These are phyloP conservation scores for Teleogryllus occipitalis DNA, from an alignment of 1,140 invertebrate species.

Conservation along the genomic window DNA sequence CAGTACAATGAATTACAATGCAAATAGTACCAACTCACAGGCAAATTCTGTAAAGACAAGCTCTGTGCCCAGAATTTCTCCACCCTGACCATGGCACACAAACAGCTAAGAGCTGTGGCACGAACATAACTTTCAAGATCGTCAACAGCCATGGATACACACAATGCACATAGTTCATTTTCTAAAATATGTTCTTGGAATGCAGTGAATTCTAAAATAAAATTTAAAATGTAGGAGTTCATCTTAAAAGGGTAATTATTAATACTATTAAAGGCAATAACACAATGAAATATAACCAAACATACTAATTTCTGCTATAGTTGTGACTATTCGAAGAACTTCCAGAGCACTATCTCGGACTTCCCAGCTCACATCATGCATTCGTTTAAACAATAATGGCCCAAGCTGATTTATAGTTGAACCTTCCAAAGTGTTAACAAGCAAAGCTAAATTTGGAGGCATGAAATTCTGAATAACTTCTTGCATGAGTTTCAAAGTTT, in stretches of 20 bases:
- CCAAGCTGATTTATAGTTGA: constrained; percentile 54
- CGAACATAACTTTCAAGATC: constrained; percentile 64
- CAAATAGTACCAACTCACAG: constrained; percentile 39
- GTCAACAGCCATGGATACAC: constrained; percentile 51
- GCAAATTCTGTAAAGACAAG: constrained; percentile 48
- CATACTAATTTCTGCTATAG: constrained; percentile 60
- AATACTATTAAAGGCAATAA: neutral
- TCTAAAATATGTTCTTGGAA: constrained; percentile 62
- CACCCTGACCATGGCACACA: constrained; percentile 55
- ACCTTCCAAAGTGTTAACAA: constrained; percentile 54
- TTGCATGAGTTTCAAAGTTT: constrained; percentile 56
- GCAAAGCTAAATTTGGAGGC: constrained; percentile 59
- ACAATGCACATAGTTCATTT: constrained; percentile 52
- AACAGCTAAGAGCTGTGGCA: constrained; percentile 58
- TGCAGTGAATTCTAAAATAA: constrained; percentile 58
- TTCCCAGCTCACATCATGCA: constrained; percentile 65
- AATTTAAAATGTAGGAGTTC: neutral
- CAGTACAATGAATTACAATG: neutral
- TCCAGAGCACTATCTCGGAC: constrained; percentile 64
- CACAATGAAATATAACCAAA: neutral
- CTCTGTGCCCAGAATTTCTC: constrained; percentile 53
- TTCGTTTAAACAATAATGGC: constrained; percentile 53
- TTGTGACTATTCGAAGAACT: constrained; percentile 55
- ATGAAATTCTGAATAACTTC: constrained; percentile 62
- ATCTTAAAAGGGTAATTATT: neutral